phyloP scores from a whole-genome alignment of 53 echinoderm and acorn worm genomes.

The Paracentrotus lividus region DNA sequence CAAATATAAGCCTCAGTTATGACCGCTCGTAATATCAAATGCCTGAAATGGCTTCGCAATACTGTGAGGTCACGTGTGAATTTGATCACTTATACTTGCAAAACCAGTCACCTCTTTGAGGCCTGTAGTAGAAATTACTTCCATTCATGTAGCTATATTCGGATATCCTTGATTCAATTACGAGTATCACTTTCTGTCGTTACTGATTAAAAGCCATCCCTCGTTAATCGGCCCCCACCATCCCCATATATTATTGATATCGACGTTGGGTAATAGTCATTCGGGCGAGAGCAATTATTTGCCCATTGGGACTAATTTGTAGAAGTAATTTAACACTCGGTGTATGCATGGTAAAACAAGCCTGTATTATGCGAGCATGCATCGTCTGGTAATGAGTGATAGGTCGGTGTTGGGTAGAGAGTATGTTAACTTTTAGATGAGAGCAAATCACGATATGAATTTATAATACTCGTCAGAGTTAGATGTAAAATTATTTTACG shows the following conservation, averaged over 20 bases:
- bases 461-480: no score
- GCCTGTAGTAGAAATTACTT: conserved; percentile 15
- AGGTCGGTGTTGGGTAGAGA: neutral
- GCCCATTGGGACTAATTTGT: conserved; percentile 47
- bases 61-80: neutral
- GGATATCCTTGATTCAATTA: conserved; percentile 8
- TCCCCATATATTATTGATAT: conserved; percentile 20
- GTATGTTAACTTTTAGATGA: no score
- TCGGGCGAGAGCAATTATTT: conserved; percentile 40
- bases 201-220: conserved; percentile 45
- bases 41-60: no score
- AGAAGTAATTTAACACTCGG: conserved; percentile 37
- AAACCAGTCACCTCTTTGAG: neutral
- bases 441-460: no score
- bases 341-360: conserved; percentile 40
- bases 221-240: neutral
- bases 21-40: no score
- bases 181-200: neutral
- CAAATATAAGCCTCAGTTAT: no score
- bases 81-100: neutral
- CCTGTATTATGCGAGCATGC: neutral
- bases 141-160: neutral
- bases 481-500: no score
- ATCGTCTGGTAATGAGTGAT: conserved; percentile 24
- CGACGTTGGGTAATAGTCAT: neutral